phyloP scores from a whole-genome alignment of 2,113 vertebrate species.

The Indicator indicator region DNA sequence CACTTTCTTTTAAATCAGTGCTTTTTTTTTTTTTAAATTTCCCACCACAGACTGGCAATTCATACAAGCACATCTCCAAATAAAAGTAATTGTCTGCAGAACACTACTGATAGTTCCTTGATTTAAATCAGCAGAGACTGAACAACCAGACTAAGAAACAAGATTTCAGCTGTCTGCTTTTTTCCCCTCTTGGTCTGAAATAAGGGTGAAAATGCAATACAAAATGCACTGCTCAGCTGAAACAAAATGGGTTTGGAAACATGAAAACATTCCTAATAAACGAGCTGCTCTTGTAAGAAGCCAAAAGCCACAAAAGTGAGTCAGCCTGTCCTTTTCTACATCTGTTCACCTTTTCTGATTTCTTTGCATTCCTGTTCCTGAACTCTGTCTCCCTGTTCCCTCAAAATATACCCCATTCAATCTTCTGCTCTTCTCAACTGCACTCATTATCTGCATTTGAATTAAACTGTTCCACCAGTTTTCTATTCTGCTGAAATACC shows the following conservation, averaged over 20 bases:
- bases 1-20: neutral
- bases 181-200: neutral
- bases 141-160: neutral
- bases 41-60: neutral
- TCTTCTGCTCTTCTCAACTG: neutral
- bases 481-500: neutral
- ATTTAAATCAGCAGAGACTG: neutral
- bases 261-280: neutral
- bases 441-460: neutral
- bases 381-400: neutral
- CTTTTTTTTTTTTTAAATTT: neutral
- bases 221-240: neutral
- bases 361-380: neutral
- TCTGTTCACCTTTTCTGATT: neutral
- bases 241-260: neutral
- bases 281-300: neutral
- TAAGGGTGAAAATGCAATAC: neutral
- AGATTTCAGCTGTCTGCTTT: neutral
- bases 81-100: neutral
- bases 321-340: neutral
- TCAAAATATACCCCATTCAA: neutral
- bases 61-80: neutral
- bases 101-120: neutral
- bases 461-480: neutral
- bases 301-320: neutral